phyloP scores from a whole-genome alignment of 2,888 invertebrate species.

The Papilio demoleus region DNA sequence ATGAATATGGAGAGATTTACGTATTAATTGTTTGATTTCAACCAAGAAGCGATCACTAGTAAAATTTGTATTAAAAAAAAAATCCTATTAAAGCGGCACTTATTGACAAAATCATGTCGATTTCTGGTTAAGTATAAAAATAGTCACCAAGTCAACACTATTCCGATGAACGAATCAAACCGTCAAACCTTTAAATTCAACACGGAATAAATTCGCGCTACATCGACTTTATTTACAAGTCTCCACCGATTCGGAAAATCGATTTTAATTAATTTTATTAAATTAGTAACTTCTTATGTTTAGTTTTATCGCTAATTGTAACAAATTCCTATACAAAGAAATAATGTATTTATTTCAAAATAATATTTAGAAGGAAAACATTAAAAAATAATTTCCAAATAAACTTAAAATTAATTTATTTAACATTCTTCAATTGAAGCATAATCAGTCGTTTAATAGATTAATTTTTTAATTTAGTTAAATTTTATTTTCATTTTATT shows the following conservation, averaged over 20 bases:
- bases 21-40: too few species aligned
- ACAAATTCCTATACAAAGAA: not conserved
- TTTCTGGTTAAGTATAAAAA: not conserved
- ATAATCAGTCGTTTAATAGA: too few species aligned
- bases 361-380: not conserved
- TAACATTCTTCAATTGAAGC: too few species aligned
- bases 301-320: not conserved
- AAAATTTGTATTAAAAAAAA: too few species aligned
- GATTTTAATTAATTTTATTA: constrained; percentile 18
- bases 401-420: too few species aligned
- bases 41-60: too few species aligned
- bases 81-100: too few species aligned
- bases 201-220: constrained; percentile 1
- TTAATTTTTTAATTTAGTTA: too few species aligned
- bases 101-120: not conserved
- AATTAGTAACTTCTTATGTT: not conserved
- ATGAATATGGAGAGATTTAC: too few species aligned
- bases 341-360: not conserved
- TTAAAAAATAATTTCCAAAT: not conserved
- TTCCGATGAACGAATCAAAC: constrained; percentile 1
- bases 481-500: too few species aligned
- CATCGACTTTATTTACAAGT: constrained; percentile 1
- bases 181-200: constrained; percentile 1
- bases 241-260: constrained; percentile 8
- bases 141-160: not conserved